These are phyloP conservation scores for Eupeodes latifasciatus DNA, from an alignment of 2,888 invertebrate genomes.

Conservation along the genomic window DNA sequence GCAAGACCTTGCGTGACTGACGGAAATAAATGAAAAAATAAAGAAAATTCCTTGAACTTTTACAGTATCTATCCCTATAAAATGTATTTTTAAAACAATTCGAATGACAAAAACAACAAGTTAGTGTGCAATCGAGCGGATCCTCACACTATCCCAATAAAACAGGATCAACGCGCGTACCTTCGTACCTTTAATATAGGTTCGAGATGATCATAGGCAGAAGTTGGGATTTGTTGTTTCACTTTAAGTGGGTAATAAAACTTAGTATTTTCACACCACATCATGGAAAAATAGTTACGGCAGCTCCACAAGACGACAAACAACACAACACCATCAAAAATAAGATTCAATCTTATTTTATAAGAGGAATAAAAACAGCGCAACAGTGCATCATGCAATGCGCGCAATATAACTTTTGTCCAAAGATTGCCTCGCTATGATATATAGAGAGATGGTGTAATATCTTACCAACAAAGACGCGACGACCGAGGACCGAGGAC, in stretches of 20 bases:
- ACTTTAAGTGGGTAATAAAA: constrained; percentile 75
- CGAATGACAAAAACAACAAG: constrained; percentile 25
- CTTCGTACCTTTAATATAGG: not conserved
- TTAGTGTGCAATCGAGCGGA: constrained; percentile 33
- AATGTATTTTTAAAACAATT: constrained; percentile 11
- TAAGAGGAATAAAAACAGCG: constrained; percentile 49
- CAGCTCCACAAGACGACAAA: constrained; percentile 31
- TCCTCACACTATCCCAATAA: constrained; percentile 68
- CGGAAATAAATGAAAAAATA: constrained; percentile 33
- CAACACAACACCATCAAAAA: not conserved
- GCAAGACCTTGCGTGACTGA: constrained; percentile 67
- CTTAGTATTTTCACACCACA: constrained; percentile 75
- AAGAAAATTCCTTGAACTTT: constrained; percentile 48
- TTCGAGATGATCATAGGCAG: not conserved
- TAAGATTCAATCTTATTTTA: constrained; percentile 60
- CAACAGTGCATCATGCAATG: constrained; percentile 41
- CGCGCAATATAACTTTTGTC: constrained; percentile 56
- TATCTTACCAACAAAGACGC: not conserved
- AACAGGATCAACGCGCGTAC: constrained; percentile 59
- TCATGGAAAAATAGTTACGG: constrained; percentile 26
- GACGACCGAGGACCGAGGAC: constrained; percentile 19
- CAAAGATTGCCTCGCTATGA: constrained; percentile 60
- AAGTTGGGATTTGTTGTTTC: constrained; percentile 41
- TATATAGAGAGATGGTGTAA: constrained; percentile 5
- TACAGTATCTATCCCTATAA: constrained; percentile 40